phyloP scores from a whole-genome alignment of 2,888 invertebrate genomes.

The Lampropteryx suffumata region DNA sequence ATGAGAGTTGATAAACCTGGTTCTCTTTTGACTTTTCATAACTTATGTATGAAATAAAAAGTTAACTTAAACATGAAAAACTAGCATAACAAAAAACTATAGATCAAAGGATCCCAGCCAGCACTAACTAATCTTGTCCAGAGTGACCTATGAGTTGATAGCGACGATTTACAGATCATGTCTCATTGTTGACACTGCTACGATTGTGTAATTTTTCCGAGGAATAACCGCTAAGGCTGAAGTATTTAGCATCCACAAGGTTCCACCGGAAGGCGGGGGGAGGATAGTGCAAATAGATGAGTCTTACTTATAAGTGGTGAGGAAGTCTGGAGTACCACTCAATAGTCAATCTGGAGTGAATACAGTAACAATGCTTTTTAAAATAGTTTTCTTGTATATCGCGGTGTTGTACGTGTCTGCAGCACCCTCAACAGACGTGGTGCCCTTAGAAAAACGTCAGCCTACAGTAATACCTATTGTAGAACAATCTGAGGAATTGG shows the following conservation, averaged over 20 bases:
- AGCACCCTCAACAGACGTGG: conserved; percentile 53
- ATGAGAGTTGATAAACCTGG: no score
- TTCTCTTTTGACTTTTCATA: no score
- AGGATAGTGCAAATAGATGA: conserved; percentile 79
- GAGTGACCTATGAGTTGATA: conserved; percentile 53
- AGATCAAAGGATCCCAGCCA: conserved; percentile 30
- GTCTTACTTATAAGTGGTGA: conserved; percentile 75
- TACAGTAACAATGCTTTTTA: conserved; percentile 59
- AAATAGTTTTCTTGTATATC: conserved; percentile 52
- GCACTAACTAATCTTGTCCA: conserved; percentile 43
- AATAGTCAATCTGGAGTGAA: conserved; percentile 61
- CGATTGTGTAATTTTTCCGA: conserved; percentile 78
- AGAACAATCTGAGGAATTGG: conserved; percentile 76
- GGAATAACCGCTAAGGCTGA: conserved; percentile 80
- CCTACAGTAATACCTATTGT: conserved; percentile 77
- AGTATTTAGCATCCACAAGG: conserved; percentile 77
- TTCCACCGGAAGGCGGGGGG: conserved; percentile 75
- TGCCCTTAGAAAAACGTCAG: conserved; percentile 60
- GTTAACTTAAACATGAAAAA: no score
- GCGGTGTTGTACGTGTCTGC: conserved; percentile 47
- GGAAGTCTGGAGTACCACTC: conserved; percentile 73
- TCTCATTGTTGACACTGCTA: conserved; percentile 73
- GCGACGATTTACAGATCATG: conserved; percentile 59
- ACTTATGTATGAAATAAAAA: no score
- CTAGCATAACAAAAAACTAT: conserved; percentile 30